These are phyloP conservation scores for Cerceris ruficornis DNA, from an alignment of 2,888 invertebrate genomes.

Conservation along the genomic window DNA sequence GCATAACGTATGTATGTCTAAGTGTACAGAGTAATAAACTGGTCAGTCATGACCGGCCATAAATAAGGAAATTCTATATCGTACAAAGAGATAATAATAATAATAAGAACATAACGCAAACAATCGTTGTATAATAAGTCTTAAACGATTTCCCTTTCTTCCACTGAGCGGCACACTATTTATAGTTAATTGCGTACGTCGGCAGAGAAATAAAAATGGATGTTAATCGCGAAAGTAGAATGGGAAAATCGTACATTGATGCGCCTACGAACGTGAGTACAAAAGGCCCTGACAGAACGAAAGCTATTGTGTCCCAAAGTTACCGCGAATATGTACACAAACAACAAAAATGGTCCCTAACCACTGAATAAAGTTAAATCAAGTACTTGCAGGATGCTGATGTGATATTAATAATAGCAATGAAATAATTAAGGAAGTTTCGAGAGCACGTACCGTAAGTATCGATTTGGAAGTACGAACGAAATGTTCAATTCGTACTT, in stretches of 20 bases:
- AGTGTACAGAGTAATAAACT: too few relatives aligned
- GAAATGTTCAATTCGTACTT: too few relatives aligned
- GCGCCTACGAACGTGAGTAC: constrained; percentile 20
- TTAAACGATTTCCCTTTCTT: not conserved
- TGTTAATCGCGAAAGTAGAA: not conserved
- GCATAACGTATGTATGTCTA: too few relatives aligned
- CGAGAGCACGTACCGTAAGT: too few relatives aligned
- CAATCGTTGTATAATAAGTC: not conserved
- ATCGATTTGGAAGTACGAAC: too few relatives aligned
- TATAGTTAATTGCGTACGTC: not conserved
- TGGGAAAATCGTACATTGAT: not conserved
- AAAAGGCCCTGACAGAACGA: constrained; percentile 15
- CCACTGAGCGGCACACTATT: not conserved
- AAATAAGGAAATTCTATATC: too few relatives aligned
- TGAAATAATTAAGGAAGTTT: too few relatives aligned
- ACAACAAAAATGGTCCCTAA: constrained; percentile 65
- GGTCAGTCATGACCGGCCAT: too few relatives aligned
- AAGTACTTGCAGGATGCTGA: constrained; percentile 44
- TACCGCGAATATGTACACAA: constrained; percentile 59
- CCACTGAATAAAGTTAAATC: constrained; percentile 42
- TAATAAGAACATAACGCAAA: too few relatives aligned
- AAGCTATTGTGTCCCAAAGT: constrained; percentile 30
- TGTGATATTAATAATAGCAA: not conserved
- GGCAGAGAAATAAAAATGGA: not conserved
- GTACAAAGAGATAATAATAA: too few relatives aligned